Percentiles rank a stretch among this genome's conserved stretches.
Conservation (phyloP, 2,797 vertebrate genomes). For the Enteromius treurensis region DNA sequence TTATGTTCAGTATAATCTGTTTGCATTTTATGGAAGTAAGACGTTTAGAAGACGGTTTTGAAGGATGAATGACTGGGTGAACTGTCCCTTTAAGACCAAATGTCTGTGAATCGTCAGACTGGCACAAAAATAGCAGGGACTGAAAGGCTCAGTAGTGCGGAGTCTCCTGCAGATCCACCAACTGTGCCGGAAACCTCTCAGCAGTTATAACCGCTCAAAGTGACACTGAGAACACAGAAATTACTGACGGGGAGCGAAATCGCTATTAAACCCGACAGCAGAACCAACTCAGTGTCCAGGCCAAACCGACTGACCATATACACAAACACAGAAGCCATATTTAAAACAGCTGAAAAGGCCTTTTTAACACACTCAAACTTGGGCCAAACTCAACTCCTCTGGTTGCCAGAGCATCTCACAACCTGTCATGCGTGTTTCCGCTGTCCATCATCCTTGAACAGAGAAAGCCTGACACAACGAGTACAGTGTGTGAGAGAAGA, state of each 20-base stretch:
- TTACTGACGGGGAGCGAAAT: slow-evolving; percentile 55
- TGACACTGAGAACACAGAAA: slow-evolving; percentile 58
- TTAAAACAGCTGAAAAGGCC: slow-evolving; percentile 49
- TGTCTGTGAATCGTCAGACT: slow-evolving; percentile 11
- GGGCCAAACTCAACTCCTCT: slow-evolving; percentile 35
- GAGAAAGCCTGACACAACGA: slow-evolving; percentile 6
- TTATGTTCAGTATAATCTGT: neutral
- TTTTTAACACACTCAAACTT: slow-evolving; percentile 37
- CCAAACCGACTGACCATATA: slow-evolving; percentile 35
- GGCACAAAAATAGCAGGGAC: slow-evolving; percentile 26
- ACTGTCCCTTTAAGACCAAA: slow-evolving; percentile 31
- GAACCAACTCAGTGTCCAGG: slow-evolving; percentile 40
- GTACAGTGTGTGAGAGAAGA: neutral
- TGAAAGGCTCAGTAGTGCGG: slow-evolving; percentile 1
- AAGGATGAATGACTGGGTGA: neutral
- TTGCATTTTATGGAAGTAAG: neutral
- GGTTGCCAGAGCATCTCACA: slow-evolving; percentile 46
- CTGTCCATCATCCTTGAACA: slow-evolving; percentile 39
- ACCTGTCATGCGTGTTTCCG: slow-evolving; percentile 38
- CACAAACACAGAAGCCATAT: slow-evolving; percentile 34
- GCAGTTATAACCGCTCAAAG: slow-evolving; percentile 27
- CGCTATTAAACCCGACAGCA: slow-evolving; percentile 50
- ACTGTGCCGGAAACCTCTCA: slow-evolving; percentile 40
- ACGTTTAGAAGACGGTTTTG: neutral
- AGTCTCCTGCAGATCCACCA: slow-evolving; percentile 34